Conservation (phyloP, 2,113 vertebrate genomes). For the Microtus richardsoni region DNA sequence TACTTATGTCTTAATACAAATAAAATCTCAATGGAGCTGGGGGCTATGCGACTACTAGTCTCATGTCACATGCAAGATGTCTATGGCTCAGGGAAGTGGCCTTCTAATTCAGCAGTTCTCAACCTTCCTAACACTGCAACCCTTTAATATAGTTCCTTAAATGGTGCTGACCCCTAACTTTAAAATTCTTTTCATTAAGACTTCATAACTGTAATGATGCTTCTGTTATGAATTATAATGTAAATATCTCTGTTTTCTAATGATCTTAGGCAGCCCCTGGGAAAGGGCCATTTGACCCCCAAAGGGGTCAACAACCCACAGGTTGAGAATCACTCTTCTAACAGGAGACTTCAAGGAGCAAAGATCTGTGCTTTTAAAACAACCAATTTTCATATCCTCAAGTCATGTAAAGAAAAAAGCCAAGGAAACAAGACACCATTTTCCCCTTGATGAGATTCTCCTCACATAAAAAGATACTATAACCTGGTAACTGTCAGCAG, state of each 20-base stretch:
- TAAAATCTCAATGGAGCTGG: not conserved
- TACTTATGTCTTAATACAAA: not conserved
- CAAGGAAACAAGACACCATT: not conserved
- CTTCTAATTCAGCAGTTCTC: not conserved
- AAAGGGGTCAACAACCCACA: not conserved
- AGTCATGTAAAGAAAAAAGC: not conserved
- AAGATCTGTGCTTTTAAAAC: not conserved
- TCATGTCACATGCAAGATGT: not conserved
- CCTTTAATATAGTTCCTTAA: not conserved
- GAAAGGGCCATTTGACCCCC: no score
- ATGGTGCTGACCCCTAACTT: not conserved
- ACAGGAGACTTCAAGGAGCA: not conserved
- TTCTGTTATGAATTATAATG: not conserved
- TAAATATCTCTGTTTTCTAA: not conserved
- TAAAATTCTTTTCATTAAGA: not conserved
- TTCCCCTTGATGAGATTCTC: not conserved
- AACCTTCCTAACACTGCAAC: not conserved
- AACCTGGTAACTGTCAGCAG: not conserved
- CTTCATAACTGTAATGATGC: not conserved
- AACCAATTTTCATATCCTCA: not conserved
- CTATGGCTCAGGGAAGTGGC: not conserved
- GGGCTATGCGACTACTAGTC: no score
- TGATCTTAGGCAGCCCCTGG: not conserved
- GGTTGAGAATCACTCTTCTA: not conserved
- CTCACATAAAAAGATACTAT: not conserved